phyloP scores from a whole-genome alignment of 92 coral and sea anemone genomes.

The Porites divaricata region DNA sequence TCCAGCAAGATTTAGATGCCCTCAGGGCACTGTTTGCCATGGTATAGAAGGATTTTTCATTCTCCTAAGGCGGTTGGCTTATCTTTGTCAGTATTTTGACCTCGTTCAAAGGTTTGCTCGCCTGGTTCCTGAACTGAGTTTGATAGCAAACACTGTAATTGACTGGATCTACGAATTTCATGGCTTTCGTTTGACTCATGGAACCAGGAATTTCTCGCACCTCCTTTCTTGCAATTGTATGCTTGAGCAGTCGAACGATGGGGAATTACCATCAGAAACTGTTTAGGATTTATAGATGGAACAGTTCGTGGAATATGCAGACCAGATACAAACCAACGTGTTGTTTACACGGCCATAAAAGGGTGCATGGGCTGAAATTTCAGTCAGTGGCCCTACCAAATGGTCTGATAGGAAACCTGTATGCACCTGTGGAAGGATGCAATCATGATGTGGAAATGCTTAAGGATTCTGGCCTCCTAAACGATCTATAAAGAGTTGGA shows the following conservation, averaged over 20 bases:
- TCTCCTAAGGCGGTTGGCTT: conserved; percentile 52
- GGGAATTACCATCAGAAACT: conserved; percentile 52
- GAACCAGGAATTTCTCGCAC: conserved; percentile 62
- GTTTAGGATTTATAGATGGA: conserved; percentile 69
- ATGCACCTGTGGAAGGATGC: conserved; percentile 67
- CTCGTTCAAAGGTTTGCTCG: conserved; percentile 55
- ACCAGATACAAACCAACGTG: conserved; percentile 60
- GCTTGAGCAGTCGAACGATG: conserved; percentile 45
- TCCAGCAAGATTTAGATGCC: conserved; percentile 54
- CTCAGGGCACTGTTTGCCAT: conserved; percentile 60
- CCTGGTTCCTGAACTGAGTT: conserved; percentile 65
- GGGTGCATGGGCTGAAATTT: conserved; percentile 61
- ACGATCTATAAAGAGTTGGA: conserved; percentile 32
- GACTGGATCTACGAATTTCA: conserved; percentile 60
- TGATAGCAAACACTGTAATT: conserved; percentile 64
- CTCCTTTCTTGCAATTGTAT: conserved; percentile 46
- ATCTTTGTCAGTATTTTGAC: conserved; percentile 60
- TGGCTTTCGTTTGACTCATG: conserved; percentile 60
- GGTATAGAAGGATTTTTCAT: conserved; percentile 54
- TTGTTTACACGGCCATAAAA: conserved; percentile 62
- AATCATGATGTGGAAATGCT: conserved; percentile 69
- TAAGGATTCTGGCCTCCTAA: conserved; percentile 42
- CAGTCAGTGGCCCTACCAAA: conserved; percentile 64
- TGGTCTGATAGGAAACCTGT: conserved; percentile 60
- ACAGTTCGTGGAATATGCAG: conserved; percentile 62